Evolutionary conservation across 2,888 invertebrate genomes (phyloP), one percentile per base, ranked within the genome.

Genomic region (Noctua janthina): DNA sequence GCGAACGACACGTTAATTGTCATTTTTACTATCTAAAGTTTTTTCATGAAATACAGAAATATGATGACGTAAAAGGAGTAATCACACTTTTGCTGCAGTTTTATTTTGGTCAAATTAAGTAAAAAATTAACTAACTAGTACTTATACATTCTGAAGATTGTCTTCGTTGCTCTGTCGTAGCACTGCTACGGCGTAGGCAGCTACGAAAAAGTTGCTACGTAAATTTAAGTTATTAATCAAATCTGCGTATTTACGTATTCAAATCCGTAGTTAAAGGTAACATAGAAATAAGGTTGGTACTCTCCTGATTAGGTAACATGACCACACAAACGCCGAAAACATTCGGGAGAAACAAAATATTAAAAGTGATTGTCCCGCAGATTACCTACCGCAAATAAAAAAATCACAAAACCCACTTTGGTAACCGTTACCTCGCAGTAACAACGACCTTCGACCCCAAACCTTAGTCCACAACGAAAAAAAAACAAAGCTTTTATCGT

Each of bases 361-460:
- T 20, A 29, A 56, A 75, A 77, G 20, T 56, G 70, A 70, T 49
- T 49, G 46, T 54, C 29, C 54, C 59, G 56, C 56, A 11, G 51
- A 71, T 66, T 39, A 79, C 59, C 51, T n/a, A 74, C 46, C 17
- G 66, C 79, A 66, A 76, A 71, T 74, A 74, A 73, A 81, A 82
- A 56, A 70, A 70, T 68, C 71, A 43, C 46, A 51, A 59, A 78
- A 69, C 23, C 56, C 29, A 72, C 20, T 77, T 83, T 49, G 20
- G 46, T 29, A 70, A 91, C 90, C 88, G 85, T 88, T 91, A 91
- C 90, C 82, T 87, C 89, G 78, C 86, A 89, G 86, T 90, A 90
- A 90, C 87, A 88, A 13, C 43, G 83, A 90, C 88, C 90, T 91
- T 92, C 91, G 90, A 91, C 88, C 88, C 89, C 82, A 89, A 91